Evolutionary conservation across 1,140 invertebrate species (phyloP), one percentile per base, ranked within the genome.

Genomic region (Scaptodrosophila lebanonensis): DNA sequence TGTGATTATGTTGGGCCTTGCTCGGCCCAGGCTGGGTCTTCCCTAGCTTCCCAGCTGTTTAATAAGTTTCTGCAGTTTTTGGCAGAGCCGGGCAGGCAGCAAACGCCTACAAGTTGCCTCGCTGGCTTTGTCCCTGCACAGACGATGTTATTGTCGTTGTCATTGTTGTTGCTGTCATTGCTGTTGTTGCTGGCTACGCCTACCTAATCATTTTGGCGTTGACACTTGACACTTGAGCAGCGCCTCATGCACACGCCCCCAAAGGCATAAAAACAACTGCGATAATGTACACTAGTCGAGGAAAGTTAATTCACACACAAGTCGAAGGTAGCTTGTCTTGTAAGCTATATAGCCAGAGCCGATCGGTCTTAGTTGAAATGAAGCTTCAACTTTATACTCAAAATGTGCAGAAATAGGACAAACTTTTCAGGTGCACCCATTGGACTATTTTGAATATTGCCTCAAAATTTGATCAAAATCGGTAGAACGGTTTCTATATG

Each of bases 151-250:
- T 1, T 27, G 52, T 56, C 49, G 35, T 42, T 13, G 6, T 17
- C 32, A 17, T 16, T 40, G 33, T 13, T 32, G 13, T 20, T 40
- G 12, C 18, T 44, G 20, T 15, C 17, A 12, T 47, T 35, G 18
- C 43, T 33, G 39, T 47, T 47, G 51, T 63, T 63, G 39, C 13
- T 63, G 53, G 76, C 36, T 53, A 76, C 76, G 76, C 76, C 76
- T 83, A 83, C 65, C 66, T 71, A 83, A 83, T 83, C 76, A 83
- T 83, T 83, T 83, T 59, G 76, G 56, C 73, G 76, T 83, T 83
- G 76, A 76, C 76, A 83, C 66, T 83, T 76, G 76, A 72, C 70
- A 76, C 76, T 76, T 64, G 66, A 45, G 39, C 49, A 66, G 77
- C n/a, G n/a, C n/a, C n/a, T n/a, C n/a, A n/a, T n/a, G n/a, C n/a